Conservation (phyloP, 2,888 invertebrate genomes). For the Lottia gigantea region DNA sequence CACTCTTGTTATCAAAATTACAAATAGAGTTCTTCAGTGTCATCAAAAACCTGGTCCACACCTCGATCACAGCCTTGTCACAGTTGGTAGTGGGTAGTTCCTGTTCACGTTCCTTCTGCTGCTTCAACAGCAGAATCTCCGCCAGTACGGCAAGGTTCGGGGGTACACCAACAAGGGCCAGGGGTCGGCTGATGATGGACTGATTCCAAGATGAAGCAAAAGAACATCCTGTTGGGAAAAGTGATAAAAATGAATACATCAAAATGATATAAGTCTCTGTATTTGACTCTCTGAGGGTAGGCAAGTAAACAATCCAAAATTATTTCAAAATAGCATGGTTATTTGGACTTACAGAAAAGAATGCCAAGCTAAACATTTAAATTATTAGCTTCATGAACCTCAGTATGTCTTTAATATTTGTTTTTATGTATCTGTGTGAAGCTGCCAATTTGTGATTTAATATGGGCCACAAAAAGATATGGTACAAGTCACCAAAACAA, state of each 20-base stretch:
- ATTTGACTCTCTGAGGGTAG: too few species aligned
- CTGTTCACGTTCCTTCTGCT: slow-evolving; percentile 69
- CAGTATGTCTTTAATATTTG: too few species aligned
- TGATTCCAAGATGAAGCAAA: slow-evolving; percentile 80
- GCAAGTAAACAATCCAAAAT: too few species aligned
- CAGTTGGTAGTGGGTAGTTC: slow-evolving; percentile 80
- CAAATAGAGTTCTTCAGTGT: slow-evolving; percentile 88
- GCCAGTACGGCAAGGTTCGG: slow-evolving; percentile 85
- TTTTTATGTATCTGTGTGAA: too few species aligned
- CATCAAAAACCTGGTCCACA: slow-evolving; percentile 91
- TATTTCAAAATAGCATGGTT: neutral
- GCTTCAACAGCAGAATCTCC: slow-evolving; percentile 77
- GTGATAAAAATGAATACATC: neutral
- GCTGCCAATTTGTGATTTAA: too few species aligned
- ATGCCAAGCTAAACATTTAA: too few species aligned
- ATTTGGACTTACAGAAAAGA: too few species aligned
- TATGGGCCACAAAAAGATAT: too few species aligned
- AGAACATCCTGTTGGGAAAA: slow-evolving; percentile 74
- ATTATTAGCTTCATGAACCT: too few species aligned
- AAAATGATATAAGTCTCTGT: too few species aligned
- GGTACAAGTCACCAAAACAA: too few species aligned
- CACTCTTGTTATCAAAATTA: slow-evolving; percentile 67
- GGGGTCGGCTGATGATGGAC: slow-evolving; percentile 74
- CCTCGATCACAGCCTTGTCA: slow-evolving; percentile 88
- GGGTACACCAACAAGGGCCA: slow-evolving; percentile 85